These are phyloP conservation scores for Geothlypis trichas DNA, from an alignment of 2,113 vertebrate species.

Conservation along the genomic window DNA sequence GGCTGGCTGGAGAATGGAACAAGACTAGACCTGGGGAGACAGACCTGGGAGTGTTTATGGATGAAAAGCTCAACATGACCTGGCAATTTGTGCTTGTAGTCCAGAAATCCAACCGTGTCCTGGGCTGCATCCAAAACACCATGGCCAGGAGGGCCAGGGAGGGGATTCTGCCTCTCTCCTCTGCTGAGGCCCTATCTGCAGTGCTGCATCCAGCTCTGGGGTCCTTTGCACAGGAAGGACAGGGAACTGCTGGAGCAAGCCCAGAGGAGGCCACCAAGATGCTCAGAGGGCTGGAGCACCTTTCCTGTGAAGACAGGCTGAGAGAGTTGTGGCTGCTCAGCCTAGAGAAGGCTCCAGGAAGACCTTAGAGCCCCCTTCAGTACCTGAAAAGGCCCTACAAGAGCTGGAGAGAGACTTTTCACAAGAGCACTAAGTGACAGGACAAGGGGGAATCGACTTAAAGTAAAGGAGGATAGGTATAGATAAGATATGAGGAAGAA, in stretches of 20 bases:
- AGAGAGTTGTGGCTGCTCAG: not conserved
- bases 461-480: not conserved
- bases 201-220: not conserved
- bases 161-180: not conserved
- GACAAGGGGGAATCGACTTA: not conserved
- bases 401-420: not conserved
- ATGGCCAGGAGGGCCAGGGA: accelerated
- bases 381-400: not conserved
- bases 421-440: no score
- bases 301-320: accelerated
- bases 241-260: accelerated
- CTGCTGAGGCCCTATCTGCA: not conserved
- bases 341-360: not conserved
- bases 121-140: not conserved
- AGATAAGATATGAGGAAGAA: not conserved
- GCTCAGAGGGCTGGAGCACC: not conserved
- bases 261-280: not conserved
- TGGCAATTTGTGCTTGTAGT: not conserved
- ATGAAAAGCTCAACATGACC: not conserved
- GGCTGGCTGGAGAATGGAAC: not conserved
- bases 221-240: not conserved
- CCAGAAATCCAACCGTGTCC: accelerated
- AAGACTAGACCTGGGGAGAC: not conserved
- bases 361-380: not conserved
- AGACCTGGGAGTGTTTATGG: not conserved